Evolutionary conservation across 1,140 invertebrate genomes (phyloP), one percentile per base, ranked within the genome.

Genomic region (Meloidogyne exigua): DNA sequence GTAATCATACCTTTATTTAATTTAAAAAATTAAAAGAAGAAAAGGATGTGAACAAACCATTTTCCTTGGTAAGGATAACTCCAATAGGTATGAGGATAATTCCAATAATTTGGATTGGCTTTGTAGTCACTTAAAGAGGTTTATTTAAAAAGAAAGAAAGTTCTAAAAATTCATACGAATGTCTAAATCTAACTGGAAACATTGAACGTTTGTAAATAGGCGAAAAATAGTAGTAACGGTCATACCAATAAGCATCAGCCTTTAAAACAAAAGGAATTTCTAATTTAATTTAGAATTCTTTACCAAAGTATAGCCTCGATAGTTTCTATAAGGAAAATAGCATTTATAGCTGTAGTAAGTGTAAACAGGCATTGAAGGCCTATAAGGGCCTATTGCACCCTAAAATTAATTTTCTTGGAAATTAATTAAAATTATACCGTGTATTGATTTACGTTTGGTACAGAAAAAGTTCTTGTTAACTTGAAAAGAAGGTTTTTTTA

Each of bases 1-100:
- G 26, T 78, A 78, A 63, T 78, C 72, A 36, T 72, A 78, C 67
- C 62, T 78, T 2, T 23, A 32, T 32, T 32, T 32, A 32, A 32
- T 32, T 32, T 32, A 32, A 32, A 32, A 3, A n/a, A n/a, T n/a
- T n/a, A n/a, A n/a, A n/a, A n/a, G n/a, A n/a, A n/a, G n/a, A n/a
- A 18, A 62, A 4, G 2, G 12, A 10, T 12, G 13, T 21, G 11
- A 28, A 42, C 74, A 9, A n/a, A 75, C 74, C 65, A 76, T 67
- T 76, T 68, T 49, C 74, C 67, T 32, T 76, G 65, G 74, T 76
- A 76, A 49, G 65, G 74, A 28, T 68, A 67, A 13, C 64, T 28
- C 74, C 74, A 76, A 42, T 66, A 76, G n/a, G 49, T 76, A 36
- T 76, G 32, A n/a, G 74, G 74, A 23, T 76, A 76, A 39, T 69